Conservation (phyloP, 2,888 invertebrate species). For the Polylopha cassiicola region DNA sequence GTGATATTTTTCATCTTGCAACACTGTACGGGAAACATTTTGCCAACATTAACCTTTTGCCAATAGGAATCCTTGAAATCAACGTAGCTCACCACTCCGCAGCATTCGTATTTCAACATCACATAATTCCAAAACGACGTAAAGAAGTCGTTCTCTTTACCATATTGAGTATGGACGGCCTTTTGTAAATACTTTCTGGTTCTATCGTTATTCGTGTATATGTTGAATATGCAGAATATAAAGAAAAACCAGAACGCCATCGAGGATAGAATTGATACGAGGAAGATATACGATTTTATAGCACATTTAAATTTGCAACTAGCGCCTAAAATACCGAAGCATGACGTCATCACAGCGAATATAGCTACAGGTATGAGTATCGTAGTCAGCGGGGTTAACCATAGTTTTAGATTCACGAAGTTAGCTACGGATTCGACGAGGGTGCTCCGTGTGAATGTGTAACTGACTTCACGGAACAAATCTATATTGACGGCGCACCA, state of each 20-base stretch:
- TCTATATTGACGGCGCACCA: constrained; percentile 62
- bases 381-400: constrained; percentile 53
- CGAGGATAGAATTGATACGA: constrained; percentile 44
- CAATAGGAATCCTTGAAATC: constrained; percentile 55
- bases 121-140: constrained; percentile 52
- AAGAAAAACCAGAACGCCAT: constrained; percentile 56
- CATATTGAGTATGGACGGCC: constrained; percentile 47
- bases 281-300: constrained; percentile 57
- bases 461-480: constrained; percentile 63
- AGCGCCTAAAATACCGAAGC: constrained; percentile 63
- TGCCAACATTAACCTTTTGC: constrained; percentile 41
- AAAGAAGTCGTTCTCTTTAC: constrained; percentile 54
- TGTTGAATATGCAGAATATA: constrained; percentile 53
- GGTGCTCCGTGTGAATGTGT: constrained; percentile 54
- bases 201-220: constrained; percentile 49
- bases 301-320: constrained; percentile 62
- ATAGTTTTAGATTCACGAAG: constrained; percentile 55
- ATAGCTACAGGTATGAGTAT: constrained; percentile 48
- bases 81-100: constrained; percentile 47
- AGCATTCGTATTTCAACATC: constrained; percentile 61
- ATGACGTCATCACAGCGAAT: constrained; percentile 54
- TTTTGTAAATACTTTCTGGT: constrained; percentile 39
- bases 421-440: constrained; percentile 46
- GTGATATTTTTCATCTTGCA: constrained; percentile 49
- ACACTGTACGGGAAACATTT: constrained; percentile 54